Conservation (phyloP, 2,113 vertebrate species). For the Thermophis baileyi region DNA sequence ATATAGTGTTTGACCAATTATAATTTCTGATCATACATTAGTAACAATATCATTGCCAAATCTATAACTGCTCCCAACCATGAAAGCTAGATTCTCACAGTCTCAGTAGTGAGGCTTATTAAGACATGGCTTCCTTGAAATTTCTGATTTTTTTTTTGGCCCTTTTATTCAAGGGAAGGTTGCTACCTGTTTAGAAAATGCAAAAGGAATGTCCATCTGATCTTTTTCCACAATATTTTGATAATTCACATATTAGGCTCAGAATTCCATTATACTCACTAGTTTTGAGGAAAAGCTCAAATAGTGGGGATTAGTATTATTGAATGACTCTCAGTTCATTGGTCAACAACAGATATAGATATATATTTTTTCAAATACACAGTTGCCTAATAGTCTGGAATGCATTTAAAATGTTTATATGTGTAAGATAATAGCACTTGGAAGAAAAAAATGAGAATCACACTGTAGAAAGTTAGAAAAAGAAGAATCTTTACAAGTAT, state of each 20-base stretch:
- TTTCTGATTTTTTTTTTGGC: background rate
- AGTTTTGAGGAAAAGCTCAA: background rate
- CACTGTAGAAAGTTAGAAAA: background rate
- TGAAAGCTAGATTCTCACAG: background rate
- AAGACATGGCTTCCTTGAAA: background rate
- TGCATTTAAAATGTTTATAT: background rate
- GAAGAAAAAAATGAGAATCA: background rate
- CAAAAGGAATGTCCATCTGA: background rate
- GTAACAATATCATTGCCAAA: background rate
- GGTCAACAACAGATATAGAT: background rate
- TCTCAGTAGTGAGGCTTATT: background rate
- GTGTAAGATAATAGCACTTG: background rate
- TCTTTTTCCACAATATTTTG: background rate
- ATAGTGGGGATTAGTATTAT: background rate
- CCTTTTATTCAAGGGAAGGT: background rate
- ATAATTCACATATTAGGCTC: background rate
- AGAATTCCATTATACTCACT: background rate
- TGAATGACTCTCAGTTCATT: background rate
- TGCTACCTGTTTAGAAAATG: background rate
- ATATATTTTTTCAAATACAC: background rate
- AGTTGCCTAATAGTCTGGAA: background rate
- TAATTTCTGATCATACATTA: background rate
- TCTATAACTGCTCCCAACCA: background rate
- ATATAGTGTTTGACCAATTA: background rate
- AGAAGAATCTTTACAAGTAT: background rate